Conservation (phyloP, 1,140 invertebrate genomes). For the Heliconius himera region DNA sequence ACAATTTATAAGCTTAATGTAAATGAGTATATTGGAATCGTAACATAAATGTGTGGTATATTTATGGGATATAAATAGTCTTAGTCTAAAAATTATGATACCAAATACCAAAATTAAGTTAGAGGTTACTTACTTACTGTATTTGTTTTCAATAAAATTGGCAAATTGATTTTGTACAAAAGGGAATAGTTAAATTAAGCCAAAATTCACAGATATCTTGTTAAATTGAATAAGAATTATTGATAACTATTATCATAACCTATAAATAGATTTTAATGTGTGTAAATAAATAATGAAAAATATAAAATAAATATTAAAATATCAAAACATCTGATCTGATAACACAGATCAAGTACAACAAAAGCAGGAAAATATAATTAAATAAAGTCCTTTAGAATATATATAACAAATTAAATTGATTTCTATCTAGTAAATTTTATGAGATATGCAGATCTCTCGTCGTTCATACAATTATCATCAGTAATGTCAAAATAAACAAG, state of each 20-base stretch:
- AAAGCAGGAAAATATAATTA: background rate
- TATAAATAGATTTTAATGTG: background rate
- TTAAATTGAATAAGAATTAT: no score
- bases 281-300: background rate
- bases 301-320: background rate
- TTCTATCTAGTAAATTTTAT: background rate
- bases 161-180: background rate
- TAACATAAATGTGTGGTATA: background rate
- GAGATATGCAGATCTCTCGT: background rate
- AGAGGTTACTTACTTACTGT: background rate
- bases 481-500: background rate
- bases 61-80: no score
- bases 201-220: background rate
- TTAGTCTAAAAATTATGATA: no score
- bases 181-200: background rate
- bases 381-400: background rate
- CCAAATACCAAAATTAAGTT: background rate
- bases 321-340: background rate
- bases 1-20: background rate
- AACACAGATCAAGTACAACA: background rate
- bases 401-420: background rate
- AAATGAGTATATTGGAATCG: background rate
- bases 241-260: no score
- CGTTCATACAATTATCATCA: background rate
- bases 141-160: background rate